phyloP scores from a whole-genome alignment of 2,113 vertebrate species.

The Gallinago paraguaiae region DNA sequence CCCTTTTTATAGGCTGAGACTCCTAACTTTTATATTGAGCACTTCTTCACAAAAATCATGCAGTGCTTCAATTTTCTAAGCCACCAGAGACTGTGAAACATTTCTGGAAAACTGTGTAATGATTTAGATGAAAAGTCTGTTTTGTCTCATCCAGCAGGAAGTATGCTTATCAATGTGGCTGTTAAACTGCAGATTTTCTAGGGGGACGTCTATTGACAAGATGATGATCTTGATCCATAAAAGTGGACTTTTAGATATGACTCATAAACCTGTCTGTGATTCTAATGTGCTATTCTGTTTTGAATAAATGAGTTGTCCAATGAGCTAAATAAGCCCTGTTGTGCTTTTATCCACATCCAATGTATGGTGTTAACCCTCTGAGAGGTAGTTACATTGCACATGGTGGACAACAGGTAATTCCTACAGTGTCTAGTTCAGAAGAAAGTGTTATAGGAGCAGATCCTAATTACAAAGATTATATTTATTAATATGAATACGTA shows the following conservation, averaged over 20 bases:
- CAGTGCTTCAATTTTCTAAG: background rate
- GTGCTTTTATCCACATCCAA: background rate
- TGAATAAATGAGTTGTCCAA: background rate
- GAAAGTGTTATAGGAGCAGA: background rate
- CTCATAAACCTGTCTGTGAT: constrained; percentile 5
- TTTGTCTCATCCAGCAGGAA: constrained; percentile 29
- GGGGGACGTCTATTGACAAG: background rate
- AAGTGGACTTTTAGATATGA: background rate
- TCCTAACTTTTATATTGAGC: background rate
- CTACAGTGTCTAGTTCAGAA: background rate
- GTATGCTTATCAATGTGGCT: constrained; percentile 24
- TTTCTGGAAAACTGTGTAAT: background rate
- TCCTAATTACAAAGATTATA: background rate
- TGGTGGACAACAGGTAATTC: background rate
- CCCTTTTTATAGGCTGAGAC: background rate
- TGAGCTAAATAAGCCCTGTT: background rate
- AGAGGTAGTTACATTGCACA: background rate
- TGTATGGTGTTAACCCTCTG: background rate
- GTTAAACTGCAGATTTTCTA: background rate
- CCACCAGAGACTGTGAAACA: background rate
- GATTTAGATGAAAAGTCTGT: constrained; percentile 10
- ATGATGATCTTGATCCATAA: background rate
- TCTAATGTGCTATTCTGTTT: background rate
- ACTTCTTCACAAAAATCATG: background rate
- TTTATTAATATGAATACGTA: background rate